Percentiles rank a stretch among this genome's conserved stretches.
These are phyloP conservation scores for Sarcophaga caerulescens DNA, from an alignment of 2,888 invertebrate species.

Conservation along the genomic window DNA sequence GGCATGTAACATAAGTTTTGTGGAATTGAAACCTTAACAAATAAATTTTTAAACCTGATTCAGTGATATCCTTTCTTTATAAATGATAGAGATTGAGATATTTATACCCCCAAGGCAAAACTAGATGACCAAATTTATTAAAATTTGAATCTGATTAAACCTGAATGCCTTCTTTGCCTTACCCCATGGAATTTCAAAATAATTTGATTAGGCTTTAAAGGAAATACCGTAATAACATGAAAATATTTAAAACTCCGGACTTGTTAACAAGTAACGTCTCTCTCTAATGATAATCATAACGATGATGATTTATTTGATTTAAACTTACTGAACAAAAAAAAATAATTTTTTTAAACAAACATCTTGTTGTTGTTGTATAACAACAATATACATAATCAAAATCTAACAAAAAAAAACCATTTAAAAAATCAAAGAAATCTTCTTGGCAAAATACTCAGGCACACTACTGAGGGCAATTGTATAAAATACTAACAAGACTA, in stretches of 20 bases:
- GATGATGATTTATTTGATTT: slow-evolving; percentile 31
- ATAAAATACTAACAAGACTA: slow-evolving; percentile 33
- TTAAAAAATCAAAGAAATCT: slow-evolving; percentile 23
- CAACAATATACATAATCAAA: slow-evolving; percentile 9
- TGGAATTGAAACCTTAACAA: too few species aligned
- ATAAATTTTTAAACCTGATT: too few species aligned
- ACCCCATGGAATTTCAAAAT: not conserved
- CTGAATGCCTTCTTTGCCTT: not conserved
- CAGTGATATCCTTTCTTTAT: too few species aligned
- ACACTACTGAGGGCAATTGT: not conserved
- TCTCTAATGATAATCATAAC: not conserved
- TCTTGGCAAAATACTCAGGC: slow-evolving; percentile 27
- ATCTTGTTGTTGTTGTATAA: not conserved
- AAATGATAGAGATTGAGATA: too few species aligned
- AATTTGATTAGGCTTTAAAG: slow-evolving; percentile 9
- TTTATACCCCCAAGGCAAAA: too few species aligned
- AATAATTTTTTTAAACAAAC: not conserved
- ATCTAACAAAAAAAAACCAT: slow-evolving; percentile 5
- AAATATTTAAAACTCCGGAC: not conserved
- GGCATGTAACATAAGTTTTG: too few species aligned
- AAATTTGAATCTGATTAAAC: not conserved
- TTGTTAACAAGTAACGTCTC: not conserved
- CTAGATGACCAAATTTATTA: too few species aligned
- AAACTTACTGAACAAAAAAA: slow-evolving; percentile 18
- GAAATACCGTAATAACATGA: not conserved